phyloP scores from a whole-genome alignment of 1,140 invertebrate species.

The Diabrotica virgifera region DNA sequence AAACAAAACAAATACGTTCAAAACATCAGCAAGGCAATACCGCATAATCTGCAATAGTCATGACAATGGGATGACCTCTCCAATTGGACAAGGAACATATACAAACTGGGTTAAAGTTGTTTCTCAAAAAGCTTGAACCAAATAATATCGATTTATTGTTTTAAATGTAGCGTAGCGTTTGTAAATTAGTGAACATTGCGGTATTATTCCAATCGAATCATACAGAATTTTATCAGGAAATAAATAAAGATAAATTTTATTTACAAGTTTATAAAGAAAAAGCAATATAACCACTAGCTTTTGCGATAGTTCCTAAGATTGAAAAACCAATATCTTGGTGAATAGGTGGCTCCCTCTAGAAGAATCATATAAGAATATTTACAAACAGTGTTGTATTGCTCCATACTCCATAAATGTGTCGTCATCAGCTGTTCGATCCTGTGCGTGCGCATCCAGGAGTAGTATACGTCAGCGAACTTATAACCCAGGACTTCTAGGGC shows the following conservation, averaged over 20 bases:
- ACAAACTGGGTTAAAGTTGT: not conserved
- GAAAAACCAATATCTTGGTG: not conserved
- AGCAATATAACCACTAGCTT: too few relatives aligned
- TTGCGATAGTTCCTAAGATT: not conserved
- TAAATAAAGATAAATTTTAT: too few relatives aligned
- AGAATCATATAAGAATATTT: constrained; percentile 26
- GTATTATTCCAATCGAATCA: too few relatives aligned
- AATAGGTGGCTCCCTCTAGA: constrained; percentile 24
- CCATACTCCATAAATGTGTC: constrained; percentile 30
- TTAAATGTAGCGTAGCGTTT: too few relatives aligned
- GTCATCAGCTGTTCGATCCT: constrained; percentile 43
- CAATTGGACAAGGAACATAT: not conserved
- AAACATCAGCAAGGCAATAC: too few relatives aligned
- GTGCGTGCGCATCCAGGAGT: constrained; percentile 30
- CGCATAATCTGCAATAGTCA: too few relatives aligned
- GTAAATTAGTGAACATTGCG: too few relatives aligned
- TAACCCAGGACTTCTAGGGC: constrained; percentile 4
- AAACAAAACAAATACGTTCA: too few relatives aligned
- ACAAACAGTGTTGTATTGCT: constrained; percentile 27
- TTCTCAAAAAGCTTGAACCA: not conserved
- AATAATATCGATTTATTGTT: not conserved
- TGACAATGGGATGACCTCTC: not conserved
- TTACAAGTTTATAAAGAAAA: too few relatives aligned
- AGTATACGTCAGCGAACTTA: constrained; percentile 15
- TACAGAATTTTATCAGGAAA: too few relatives aligned